A percentile compares a stretch with the other conserved stretches of the same genome.
phyloP scores from a whole-genome alignment of 1,140 invertebrate genomes.

The Lucilia cuprina region DNA sequence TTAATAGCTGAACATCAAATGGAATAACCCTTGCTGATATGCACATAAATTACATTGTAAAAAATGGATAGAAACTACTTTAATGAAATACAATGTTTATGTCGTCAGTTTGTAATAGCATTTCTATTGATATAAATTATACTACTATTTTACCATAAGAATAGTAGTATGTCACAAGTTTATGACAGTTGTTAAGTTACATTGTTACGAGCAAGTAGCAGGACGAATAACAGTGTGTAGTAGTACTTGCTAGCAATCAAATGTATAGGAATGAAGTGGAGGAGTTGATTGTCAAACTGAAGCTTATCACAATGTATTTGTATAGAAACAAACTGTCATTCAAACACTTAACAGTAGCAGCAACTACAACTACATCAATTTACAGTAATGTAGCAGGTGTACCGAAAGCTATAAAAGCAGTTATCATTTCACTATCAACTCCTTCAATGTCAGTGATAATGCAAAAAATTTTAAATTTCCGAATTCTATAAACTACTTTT shows the following conservation, averaged over 20 bases:
- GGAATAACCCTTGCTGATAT: no score
- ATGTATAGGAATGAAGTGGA: neutral
- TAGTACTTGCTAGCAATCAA: neutral
- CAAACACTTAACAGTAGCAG: neutral
- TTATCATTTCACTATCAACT: neutral
- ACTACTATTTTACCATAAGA: neutral
- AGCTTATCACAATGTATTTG: neutral
- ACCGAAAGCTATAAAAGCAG: neutral
- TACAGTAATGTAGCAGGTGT: neutral
- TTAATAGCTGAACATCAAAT: no score
- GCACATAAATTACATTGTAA: no score
- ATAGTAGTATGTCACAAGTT: neutral
- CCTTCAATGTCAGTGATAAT: neutral
- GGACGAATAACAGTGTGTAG: neutral
- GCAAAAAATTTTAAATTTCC: neutral
- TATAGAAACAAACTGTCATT: neutral
- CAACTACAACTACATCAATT: neutral
- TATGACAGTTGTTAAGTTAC: slow-evolving; percentile 1
- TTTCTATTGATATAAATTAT: neutral
- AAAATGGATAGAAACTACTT: neutral
- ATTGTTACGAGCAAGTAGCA: neutral
- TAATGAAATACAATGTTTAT: neutral
- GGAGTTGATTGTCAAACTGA: neutral
- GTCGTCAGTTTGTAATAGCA: neutral
- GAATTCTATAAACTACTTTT: neutral